Percentiles rank a stretch among this genome's conserved stretches.
Conservation (phyloP, 92 coral and sea anemone genomes). For the Anthopleura xanthogrammica region DNA sequence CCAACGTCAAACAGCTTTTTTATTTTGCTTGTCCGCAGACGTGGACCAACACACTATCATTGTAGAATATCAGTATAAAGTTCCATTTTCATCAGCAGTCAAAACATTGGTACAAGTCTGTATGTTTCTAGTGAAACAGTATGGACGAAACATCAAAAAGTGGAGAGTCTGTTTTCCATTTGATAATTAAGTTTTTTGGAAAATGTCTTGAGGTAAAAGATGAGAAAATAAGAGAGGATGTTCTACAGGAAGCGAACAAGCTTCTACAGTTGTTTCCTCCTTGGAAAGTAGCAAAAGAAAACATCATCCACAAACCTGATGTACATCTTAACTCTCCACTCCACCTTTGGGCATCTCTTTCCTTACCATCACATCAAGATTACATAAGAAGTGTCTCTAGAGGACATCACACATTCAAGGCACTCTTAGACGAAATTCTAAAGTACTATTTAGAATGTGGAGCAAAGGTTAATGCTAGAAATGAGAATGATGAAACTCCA, state of each 20-base stretch:
- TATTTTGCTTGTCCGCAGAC: neutral
- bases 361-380: neutral
- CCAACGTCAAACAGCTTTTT: neutral
- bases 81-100: neutral
- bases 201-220: neutral
- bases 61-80: too few species aligned
- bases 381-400: neutral
- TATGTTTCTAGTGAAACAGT: neutral
- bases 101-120: neutral
- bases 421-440: neutral
- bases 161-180: neutral
- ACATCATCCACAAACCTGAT: neutral
- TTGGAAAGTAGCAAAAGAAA: neutral
- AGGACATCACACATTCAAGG: neutral
- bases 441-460: neutral
- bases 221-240: neutral
- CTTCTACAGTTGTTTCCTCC: neutral
- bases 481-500: constrained; percentile 10
- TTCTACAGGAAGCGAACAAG: neutral
- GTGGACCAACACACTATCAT: neutral
- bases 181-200: neutral
- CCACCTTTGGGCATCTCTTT: constrained; percentile 14
- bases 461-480: constrained; percentile 8
- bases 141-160: neutral
- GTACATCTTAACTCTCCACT: neutral